Evolutionary conservation across 2,113 vertebrate species (phyloP).

Genomic region (Cariama cristata): DNA sequence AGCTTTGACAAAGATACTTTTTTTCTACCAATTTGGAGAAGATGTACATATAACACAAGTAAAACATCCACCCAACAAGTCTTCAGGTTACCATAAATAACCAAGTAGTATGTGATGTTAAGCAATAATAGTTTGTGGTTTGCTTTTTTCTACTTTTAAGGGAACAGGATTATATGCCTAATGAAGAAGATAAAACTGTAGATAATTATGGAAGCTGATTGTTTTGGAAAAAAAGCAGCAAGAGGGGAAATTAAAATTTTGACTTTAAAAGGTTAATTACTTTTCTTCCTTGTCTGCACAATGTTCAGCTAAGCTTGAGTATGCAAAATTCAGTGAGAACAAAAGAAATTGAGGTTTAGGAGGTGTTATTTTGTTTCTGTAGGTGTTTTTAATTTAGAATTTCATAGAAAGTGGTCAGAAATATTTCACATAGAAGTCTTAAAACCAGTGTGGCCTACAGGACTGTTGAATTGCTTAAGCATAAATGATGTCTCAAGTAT

Average conservation of each 20-base stretch:
- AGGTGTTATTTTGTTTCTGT: neutral
- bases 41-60: neutral
- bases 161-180: neutral
- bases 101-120: neutral
- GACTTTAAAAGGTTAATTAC: neutral
- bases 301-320: neutral
- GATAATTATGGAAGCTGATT: neutral
- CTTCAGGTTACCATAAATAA: neutral
- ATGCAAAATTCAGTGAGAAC: neutral
- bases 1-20: neutral
- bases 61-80: neutral
- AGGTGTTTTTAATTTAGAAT: neutral
- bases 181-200: neutral
- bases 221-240: neutral
- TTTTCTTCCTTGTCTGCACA: neutral
- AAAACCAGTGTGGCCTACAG: rapidly evolving
- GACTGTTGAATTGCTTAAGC: neutral
- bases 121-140: neutral
- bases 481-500: neutral
- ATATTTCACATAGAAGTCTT: neutral
- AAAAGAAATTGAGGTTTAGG: neutral
- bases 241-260: neutral
- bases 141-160: neutral
- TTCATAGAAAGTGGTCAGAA: neutral
- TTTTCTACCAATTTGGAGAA: neutral